Base-by-base conservation (phyloP, 2,888 invertebrate genomes). In the Cosmia pyralina region DNA sequence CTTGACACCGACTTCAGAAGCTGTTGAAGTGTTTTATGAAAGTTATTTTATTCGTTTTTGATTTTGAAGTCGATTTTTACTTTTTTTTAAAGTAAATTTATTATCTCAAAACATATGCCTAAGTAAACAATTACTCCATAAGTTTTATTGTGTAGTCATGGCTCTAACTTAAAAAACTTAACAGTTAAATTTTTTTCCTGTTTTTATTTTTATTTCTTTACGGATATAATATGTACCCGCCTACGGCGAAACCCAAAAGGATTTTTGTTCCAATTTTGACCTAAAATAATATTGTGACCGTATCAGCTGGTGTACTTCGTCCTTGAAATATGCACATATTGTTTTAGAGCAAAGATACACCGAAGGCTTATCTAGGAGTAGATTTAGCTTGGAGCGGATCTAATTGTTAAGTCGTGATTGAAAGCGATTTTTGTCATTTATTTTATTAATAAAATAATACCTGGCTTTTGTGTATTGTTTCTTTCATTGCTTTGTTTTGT, bases 301-400 rank as follows among this genome's bases (percentile, higher is more conserved):
- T 13, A 38, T 17, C 60, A 44, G 34, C 59, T 69, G 48, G 52
- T 67, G 13, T 15, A 22, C 17, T 53, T 41, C 28, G 55, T 80
- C 76, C 86, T 84, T 86, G 72, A 82, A 76, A 72, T n/a, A 64
- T 46, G 13, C 59, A 22, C 34, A 41, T 8, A 28, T 67, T 55
- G 67, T 75, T 66, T 71, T 34, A 44, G 46, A 77, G 62, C 41
- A 69, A 59, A 74, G 22, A 57, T 53, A 75, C 63, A 69, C 75
- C 72, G 53, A 41, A 77, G 53, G 70, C 69, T 69, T 76, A 77
- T 74, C 76, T 70, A 58, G 5, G 34, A 57, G 46, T 52, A 57
- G 46, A n/a, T n/a, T n/a, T 44, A 62, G n/a, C 15, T 41, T n/a
- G n/a, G n/a, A 46, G 60, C 72, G 60, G 69, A 64, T 72, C 60